Percentiles rank a stretch among this genome's conserved stretches.
These are phyloP conservation scores for Lophochroa leadbeateri DNA, from an alignment of 2,113 vertebrate genomes.

Conservation along the genomic window DNA sequence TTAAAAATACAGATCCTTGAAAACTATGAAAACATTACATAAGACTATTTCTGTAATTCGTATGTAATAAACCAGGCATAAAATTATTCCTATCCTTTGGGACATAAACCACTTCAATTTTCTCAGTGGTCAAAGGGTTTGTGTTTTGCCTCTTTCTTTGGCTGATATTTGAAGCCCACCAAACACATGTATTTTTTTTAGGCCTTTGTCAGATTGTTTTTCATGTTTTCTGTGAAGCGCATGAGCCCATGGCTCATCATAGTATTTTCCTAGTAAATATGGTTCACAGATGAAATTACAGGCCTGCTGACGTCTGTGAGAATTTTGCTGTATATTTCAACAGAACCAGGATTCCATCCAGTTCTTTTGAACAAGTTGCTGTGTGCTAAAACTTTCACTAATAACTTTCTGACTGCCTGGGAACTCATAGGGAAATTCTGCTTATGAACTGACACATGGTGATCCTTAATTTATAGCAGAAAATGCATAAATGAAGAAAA, in stretches of 20 bases:
- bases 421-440: neutral
- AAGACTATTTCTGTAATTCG: conserved; percentile 22
- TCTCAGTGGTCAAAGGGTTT: neutral
- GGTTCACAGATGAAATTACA: conserved; percentile 14
- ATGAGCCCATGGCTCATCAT: neutral
- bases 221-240: neutral
- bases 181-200: neutral
- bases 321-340: conserved; percentile 10
- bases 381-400: neutral
- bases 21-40: conserved; percentile 46
- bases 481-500: neutral
- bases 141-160: neutral
- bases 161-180: neutral
- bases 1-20: conserved; percentile 1
- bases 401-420: neutral
- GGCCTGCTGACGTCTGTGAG: neutral
- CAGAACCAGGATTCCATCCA: neutral
- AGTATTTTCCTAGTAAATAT: conserved; percentile 14
- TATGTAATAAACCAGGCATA: neutral
- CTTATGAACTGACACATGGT: neutral
- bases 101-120: conserved; percentile 38
- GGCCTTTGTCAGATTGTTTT: neutral
- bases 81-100: neutral
- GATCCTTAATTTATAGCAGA: neutral
- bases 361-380: neutral